These are phyloP conservation scores for Brachionichthys hirsutus DNA, from an alignment of 2,113 vertebrate species.

Conservation along the genomic window DNA sequence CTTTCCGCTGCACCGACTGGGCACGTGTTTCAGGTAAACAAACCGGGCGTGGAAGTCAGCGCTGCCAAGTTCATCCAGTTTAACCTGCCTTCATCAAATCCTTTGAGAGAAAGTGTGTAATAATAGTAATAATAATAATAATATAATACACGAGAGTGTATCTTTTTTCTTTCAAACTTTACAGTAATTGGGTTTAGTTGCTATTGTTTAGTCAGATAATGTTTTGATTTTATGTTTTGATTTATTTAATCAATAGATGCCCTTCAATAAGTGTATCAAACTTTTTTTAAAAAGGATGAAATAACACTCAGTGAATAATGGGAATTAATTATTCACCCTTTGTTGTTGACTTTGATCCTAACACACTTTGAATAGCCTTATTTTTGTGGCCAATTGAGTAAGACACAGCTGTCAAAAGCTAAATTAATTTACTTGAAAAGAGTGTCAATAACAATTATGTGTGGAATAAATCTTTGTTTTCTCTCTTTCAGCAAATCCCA, in stretches of 20 bases:
- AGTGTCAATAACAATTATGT: slow-evolving; percentile 52
- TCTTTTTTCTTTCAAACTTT: too few species aligned
- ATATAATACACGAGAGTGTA: too few species aligned
- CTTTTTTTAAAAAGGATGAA: too few species aligned
- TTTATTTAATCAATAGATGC: too few species aligned
- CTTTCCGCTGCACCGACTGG: slow-evolving; percentile 54
- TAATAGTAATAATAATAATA: too few species aligned
- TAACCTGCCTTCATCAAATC: too few species aligned
- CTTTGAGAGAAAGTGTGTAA: too few species aligned
- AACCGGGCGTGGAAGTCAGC: slow-evolving; percentile 60
- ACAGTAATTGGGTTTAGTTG: too few species aligned
- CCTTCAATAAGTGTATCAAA: too few species aligned
- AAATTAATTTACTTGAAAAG: slow-evolving; percentile 47
- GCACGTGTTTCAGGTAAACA: slow-evolving; percentile 83
- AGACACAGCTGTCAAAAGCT: slow-evolving; percentile 35
- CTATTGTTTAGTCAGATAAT: too few species aligned
- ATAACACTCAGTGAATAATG: too few species aligned
- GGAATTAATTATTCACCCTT: background rate
- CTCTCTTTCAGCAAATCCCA: slow-evolving; percentile 74
- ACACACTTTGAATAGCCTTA: slow-evolving; percentile 10
- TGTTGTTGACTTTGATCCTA: slow-evolving; percentile 7
- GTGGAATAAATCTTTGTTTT: slow-evolving; percentile 71
- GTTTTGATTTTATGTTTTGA: too few species aligned
- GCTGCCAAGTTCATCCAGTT: background rate
- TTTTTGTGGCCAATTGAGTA: slow-evolving; percentile 9